Evolutionary conservation across 1,140 invertebrate species (phyloP), one percentile per base, ranked within the genome.

Genomic region (Papilio aristodemus): DNA sequence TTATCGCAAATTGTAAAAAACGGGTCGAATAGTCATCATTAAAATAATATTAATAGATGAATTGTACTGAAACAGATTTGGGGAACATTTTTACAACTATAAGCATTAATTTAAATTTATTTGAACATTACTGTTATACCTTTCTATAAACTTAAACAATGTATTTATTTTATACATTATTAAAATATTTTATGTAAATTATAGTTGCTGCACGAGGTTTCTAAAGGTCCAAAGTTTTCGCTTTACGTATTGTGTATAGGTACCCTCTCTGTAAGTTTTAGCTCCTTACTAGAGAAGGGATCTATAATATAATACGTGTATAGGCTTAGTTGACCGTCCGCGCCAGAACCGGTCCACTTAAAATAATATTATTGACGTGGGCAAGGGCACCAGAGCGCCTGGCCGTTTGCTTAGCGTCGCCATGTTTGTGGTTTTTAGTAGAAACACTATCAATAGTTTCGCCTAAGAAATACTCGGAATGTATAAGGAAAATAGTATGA

Each of bases 261-360:
- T 39, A 67, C 59, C 38, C 32, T 66, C 17, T 67, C 50, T 72
- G 22, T 62, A 69, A 58, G 72, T 63, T 71, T 67, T 46, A 71
- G 68, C 69, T 71, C 75, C 50, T 39, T 70, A 38, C 27, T 37
- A 62, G 32, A 62, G 73, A 70, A 74, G 76, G 46, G 72, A 71
- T 79, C 74, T 85, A 83, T 83, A 81, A 79, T 81, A 76, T 79
- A 81, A 78, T 79, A 70, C 68, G 73, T 84, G 76, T 84, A 82
- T 74, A 76, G 78, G 77, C 71, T 77, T 78, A 79, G 73, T 36
- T 38, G 76, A 79, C 71, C 72, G 78, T 80, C 74, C 70, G 74
- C 70, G 60, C 69, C 38, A 75, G 75, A 87, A 89, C 86, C 86
- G 86, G 86, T 88, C 72, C 80, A 79, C 78, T 85, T 85, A 85